Evolutionary conservation across 2,113 vertebrate species (phyloP).

Genomic region (Pipra filicauda): DNA sequence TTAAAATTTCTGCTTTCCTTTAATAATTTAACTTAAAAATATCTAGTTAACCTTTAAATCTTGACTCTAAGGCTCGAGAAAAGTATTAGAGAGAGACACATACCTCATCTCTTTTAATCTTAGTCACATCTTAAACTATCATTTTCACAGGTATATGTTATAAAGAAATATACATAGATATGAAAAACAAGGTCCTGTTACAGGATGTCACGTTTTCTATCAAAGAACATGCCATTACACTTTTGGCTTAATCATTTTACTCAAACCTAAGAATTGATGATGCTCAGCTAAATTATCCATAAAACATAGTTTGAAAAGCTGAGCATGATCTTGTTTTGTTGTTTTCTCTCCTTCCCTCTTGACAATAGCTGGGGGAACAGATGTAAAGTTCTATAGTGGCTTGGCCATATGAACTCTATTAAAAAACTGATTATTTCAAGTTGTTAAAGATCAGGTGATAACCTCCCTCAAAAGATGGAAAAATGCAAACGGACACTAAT

Average conservation of each 20-base stretch:
- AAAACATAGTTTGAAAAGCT: neutral
- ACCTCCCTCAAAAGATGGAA: neutral
- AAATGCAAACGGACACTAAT: neutral
- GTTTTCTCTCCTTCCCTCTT: neutral
- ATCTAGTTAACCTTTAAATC: neutral
- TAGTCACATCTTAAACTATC: neutral
- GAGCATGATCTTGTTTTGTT: neutral
- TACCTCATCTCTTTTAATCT: neutral
- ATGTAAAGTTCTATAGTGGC: neutral
- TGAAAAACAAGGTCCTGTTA: neutral
- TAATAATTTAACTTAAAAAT: neutral
- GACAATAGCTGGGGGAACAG: neutral
- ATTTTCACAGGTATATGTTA: neutral
- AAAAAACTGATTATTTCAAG: slow-evolving; percentile 1
- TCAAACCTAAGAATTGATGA: neutral
- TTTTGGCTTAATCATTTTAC: neutral
- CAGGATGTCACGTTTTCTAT: neutral
- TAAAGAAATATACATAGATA: neutral
- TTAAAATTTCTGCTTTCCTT: neutral
- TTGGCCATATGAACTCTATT: neutral
- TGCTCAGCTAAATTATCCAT: neutral
- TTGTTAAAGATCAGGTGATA: neutral
- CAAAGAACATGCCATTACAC: neutral
- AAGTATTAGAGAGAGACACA: neutral
- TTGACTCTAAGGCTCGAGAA: neutral